Evolutionary conservation across 2,113 vertebrate species (phyloP).

Genomic region (Cyanistes caeruleus): DNA sequence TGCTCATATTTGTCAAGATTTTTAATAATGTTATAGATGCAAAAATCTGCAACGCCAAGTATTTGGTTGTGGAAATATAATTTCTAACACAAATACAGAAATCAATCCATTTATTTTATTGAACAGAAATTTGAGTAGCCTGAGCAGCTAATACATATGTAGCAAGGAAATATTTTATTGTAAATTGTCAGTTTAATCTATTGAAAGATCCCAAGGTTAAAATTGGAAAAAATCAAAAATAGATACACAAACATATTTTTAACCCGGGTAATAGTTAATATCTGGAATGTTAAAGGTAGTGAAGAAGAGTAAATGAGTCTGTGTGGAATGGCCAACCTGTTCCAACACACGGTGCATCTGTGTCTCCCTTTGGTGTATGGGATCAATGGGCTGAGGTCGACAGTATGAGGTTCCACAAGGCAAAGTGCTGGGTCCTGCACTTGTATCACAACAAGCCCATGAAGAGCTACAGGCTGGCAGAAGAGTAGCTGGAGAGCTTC

Average conservation of each 20-base stretch:
- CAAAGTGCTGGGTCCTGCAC: background rate
- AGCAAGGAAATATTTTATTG: background rate
- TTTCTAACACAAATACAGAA: background rate
- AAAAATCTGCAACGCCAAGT: background rate
- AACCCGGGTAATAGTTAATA: background rate
- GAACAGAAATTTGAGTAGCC: background rate
- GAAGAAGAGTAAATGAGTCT: background rate
- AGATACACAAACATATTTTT: background rate
- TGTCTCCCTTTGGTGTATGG: background rate
- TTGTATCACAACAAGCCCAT: background rate
- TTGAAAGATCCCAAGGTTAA: background rate
- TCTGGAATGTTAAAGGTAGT: background rate
- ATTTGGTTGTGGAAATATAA: background rate
- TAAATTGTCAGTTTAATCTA: background rate
- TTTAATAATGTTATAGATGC: background rate
- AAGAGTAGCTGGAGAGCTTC: background rate
- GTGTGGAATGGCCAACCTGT: background rate
- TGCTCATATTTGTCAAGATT: background rate
- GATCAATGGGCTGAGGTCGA: background rate
- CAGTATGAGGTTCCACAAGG: background rate
- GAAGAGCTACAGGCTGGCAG: background rate
- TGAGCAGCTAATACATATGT: background rate
- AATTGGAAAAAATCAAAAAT: background rate
- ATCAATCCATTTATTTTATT: background rate
- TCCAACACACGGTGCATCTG: background rate